A percentile compares a stretch with the other conserved stretches of the same genome.
phyloP scores from a whole-genome alignment of 2,888 invertebrate species.

The Heliconius charithonia region DNA sequence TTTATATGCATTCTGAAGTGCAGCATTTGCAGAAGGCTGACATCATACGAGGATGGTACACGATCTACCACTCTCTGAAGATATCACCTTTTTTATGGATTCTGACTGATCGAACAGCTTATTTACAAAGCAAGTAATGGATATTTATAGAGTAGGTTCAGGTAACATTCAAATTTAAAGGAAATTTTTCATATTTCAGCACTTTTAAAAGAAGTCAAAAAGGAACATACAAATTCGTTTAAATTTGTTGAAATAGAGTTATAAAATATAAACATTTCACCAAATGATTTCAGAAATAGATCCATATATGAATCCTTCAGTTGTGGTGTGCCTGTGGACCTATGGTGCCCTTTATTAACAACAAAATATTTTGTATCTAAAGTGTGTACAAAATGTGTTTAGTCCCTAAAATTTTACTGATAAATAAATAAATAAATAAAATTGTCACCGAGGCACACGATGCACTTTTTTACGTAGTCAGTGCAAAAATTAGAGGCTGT shows the following conservation, averaged over 20 bases:
- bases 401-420: too few relatives aligned
- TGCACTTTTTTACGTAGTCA: neutral
- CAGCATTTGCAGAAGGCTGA: slow-evolving; percentile 73
- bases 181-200: too few relatives aligned
- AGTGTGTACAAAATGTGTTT: too few relatives aligned
- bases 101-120: slow-evolving; percentile 52
- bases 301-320: neutral
- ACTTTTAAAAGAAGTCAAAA: neutral
- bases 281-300: neutral
- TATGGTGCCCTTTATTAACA: too few relatives aligned
- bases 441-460: neutral
- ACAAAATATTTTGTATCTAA: too few relatives aligned
- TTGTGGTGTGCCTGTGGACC: too few relatives aligned
- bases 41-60: slow-evolving; percentile 73
- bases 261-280: neutral
- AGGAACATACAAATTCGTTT: neutral
- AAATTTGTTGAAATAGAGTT: neutral
- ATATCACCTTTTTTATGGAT: slow-evolving; percentile 66
- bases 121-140: slow-evolving; percentile 38
- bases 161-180: neutral
- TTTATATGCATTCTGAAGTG: slow-evolving; percentile 77
- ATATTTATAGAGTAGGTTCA: slow-evolving; percentile 43
- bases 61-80: slow-evolving; percentile 55
- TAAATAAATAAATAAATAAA: neutral
- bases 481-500: neutral